These are phyloP conservation scores for Tichodroma muraria DNA, from an alignment of 2,113 vertebrate genomes.

Conservation along the genomic window DNA sequence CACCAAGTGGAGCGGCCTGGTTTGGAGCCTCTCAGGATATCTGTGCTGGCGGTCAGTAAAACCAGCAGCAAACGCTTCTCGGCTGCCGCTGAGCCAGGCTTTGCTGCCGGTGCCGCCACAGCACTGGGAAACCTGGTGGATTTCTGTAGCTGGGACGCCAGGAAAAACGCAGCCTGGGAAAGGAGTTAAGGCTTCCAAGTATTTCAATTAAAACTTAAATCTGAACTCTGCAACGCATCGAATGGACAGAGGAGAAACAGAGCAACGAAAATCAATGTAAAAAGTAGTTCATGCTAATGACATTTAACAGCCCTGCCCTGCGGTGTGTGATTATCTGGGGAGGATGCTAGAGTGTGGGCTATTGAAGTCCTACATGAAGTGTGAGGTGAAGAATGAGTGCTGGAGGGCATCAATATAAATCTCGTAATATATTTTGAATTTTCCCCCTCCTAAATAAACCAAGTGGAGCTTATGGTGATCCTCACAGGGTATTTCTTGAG, in stretches of 20 bases:
- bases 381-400: constrained; percentile 7
- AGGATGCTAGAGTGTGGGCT: background rate
- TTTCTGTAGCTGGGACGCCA: background rate
- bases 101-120: background rate
- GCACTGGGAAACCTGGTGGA: background rate
- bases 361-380: background rate
- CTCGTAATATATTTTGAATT: background rate
- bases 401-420: constrained; percentile 2
- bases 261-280: constrained; percentile 17
- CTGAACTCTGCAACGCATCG: background rate
- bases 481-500: background rate
- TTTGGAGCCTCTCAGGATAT: background rate
- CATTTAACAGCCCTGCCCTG: background rate
- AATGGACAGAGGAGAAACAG: background rate
- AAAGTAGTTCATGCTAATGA: constrained; percentile 29
- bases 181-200: background rate
- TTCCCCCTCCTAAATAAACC: background rate
- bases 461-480: background rate
- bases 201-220: constrained; percentile 32
- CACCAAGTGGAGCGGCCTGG: background rate
- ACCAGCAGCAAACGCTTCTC: background rate
- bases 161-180: background rate
- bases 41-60: background rate
- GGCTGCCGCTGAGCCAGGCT: background rate
- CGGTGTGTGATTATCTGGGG: background rate